These are phyloP conservation scores for Lucilia cuprina DNA, from an alignment of 1,140 invertebrate species.

Conservation along the genomic window DNA sequence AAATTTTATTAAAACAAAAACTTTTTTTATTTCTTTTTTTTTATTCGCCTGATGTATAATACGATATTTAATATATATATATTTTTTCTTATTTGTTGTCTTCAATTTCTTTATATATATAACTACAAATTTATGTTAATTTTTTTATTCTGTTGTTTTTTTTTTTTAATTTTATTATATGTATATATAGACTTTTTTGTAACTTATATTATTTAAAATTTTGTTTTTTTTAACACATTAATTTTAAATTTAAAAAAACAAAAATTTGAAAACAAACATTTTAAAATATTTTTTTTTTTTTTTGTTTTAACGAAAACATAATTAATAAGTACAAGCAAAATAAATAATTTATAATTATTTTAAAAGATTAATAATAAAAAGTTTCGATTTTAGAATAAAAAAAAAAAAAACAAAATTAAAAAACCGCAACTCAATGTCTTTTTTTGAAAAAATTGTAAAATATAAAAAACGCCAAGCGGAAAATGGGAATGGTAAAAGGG, in stretches of 20 bases:
- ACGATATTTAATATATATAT: constrained; percentile 26
- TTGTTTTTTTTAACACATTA: constrained; percentile 2
- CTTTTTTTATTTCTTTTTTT: background rate
- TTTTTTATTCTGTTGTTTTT: background rate
- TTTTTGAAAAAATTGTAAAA: background rate
- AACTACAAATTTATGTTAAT: constrained; percentile 16
- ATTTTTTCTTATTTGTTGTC: background rate
- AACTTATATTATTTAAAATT: constrained; percentile 29
- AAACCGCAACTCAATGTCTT: background rate
- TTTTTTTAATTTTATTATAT: background rate
- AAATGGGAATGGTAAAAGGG: background rate
- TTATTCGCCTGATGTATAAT: constrained; percentile 26
- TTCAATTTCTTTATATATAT: constrained; percentile 13
- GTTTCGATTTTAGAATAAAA: background rate
- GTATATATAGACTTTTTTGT: constrained; percentile 17
- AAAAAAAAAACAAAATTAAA: background rate
- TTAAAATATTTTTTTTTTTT: background rate
- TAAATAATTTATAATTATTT: constrained; percentile 8
- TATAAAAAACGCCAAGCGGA: background rate
- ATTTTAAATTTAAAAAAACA: background rate
- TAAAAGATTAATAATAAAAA: background rate
- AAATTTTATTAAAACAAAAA: constrained; percentile 19
- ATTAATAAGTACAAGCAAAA: constrained; percentile 16
- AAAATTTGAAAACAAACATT: background rate
- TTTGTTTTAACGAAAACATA: background rate